Evolutionary conservation across 2,113 vertebrate genomes (phyloP).

Genomic region (Cyanoderma ruficeps): DNA sequence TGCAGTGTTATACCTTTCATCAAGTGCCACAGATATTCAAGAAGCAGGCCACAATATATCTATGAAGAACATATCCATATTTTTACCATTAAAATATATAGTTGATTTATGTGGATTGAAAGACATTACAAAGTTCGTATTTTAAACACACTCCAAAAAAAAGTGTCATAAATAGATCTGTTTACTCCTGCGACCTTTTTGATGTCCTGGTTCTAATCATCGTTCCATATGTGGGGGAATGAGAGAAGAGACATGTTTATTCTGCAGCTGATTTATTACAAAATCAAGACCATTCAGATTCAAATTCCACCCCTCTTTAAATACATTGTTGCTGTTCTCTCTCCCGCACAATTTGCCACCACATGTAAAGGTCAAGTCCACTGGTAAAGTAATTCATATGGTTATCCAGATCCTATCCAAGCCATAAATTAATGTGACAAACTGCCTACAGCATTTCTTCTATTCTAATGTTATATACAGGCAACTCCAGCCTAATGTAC

Average conservation of each 20-base stretch:
- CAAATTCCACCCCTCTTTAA: slow-evolving; percentile 41
- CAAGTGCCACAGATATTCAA: background rate
- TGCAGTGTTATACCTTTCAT: background rate
- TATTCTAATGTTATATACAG: slow-evolving; percentile 41
- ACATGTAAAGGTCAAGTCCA: slow-evolving; percentile 58
- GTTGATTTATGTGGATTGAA: background rate
- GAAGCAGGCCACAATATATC: background rate
- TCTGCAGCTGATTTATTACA: slow-evolving; percentile 60
- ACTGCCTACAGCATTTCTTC: slow-evolving; percentile 47
- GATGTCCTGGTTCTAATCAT: slow-evolving; percentile 51
- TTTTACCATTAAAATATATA: background rate
- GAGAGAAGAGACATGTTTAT: slow-evolving; percentile 46
- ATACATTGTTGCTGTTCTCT: slow-evolving; percentile 38
- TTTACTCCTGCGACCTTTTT: background rate
- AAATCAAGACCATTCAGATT: slow-evolving; percentile 58
- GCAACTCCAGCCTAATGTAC: background rate
- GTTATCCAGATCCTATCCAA: slow-evolving; percentile 39
- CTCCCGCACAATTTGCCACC: slow-evolving; percentile 25
- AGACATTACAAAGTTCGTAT: background rate
- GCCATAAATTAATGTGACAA: slow-evolving; percentile 60
- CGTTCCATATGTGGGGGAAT: background rate
- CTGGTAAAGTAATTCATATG: slow-evolving; percentile 60
- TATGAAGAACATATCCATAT: background rate
- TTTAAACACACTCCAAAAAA: background rate
- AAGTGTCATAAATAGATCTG: slow-evolving; percentile 18